Percentiles rank a stretch among this genome's conserved stretches.
phyloP scores from a whole-genome alignment of 2,888 invertebrate genomes.

The Cremastinae sp. region DNA sequence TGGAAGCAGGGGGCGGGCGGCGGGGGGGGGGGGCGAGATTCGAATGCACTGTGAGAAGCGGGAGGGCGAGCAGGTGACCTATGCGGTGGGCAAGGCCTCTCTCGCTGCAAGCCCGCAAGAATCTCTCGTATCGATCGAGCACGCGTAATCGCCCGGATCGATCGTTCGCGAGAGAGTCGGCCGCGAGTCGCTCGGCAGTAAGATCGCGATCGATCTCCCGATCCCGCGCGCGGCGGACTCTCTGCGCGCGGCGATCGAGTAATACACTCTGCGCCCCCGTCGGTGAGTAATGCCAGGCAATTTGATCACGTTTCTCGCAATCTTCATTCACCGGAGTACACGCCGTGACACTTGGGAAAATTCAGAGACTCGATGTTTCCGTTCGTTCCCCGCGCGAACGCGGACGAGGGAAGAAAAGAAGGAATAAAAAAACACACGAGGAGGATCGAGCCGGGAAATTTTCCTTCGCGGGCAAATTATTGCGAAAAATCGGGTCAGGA shows the following conservation, averaged over 20 bases:
- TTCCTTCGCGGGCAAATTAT: too few relatives aligned
- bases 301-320: slow-evolving; percentile 44
- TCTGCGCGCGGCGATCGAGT: slow-evolving; percentile 16
- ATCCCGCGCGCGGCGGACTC: too few relatives aligned
- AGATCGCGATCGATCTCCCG: slow-evolving; percentile 42
- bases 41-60: slow-evolving; percentile 64
- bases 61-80: slow-evolving; percentile 65
- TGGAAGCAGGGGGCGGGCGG: slow-evolving; percentile 8
- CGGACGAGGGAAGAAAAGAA: too few relatives aligned
- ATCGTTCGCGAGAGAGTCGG: slow-evolving; percentile 51
- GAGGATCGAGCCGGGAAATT: too few relatives aligned
- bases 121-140: too few relatives aligned
- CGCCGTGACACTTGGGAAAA: neutral
- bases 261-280: slow-evolving; percentile 32
- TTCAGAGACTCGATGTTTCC: neutral
- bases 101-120: slow-evolving; percentile 57
- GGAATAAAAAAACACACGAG: too few relatives aligned
- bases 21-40: too few relatives aligned
- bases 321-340: slow-evolving; percentile 31
- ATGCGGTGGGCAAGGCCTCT: slow-evolving; percentile 62
- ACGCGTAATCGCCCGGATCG: slow-evolving; percentile 52
- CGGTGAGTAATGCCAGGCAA: slow-evolving; percentile 45
- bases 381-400: neutral
- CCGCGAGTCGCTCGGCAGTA: slow-evolving; percentile 34
- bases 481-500: neutral